Evolutionary conservation across 2,113 vertebrate genomes (phyloP).

Genomic region (Copsychus sechellarum): DNA sequence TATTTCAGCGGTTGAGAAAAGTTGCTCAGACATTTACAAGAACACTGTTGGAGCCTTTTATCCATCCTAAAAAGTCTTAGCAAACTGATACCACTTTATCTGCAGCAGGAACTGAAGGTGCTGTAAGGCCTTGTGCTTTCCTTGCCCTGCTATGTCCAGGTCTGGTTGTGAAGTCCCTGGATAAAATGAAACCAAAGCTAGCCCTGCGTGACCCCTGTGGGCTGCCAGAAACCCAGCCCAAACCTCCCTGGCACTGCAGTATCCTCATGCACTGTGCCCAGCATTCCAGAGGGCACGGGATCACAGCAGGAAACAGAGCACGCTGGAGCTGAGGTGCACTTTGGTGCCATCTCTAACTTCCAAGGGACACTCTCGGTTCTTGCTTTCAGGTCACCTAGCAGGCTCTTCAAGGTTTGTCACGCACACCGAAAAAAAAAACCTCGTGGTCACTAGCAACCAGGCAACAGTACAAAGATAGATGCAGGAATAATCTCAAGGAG

Average conservation of each 20-base stretch:
- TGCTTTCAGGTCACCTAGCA: not conserved
- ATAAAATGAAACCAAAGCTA: not conserved
- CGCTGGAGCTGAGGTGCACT: not conserved
- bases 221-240: not conserved
- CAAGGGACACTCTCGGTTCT: not conserved
- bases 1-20: slow-evolving; percentile 13
- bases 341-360: not conserved
- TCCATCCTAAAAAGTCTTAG: not conserved
- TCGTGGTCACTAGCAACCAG: not conserved
- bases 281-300: not conserved
- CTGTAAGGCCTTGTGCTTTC: not conserved
- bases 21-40: slow-evolving; percentile 38
- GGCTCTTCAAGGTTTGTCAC: not conserved
- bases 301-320: not conserved
- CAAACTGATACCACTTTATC: slow-evolving; percentile 9
- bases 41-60: not conserved
- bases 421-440: not conserved
- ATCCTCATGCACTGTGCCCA: not conserved
- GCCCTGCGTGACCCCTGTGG: not conserved
- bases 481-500: not conserved
- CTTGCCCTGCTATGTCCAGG: not conserved
- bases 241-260: not conserved
- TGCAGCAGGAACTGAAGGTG: not conserved
- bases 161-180: not conserved
- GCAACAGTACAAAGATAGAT: not conserved